phyloP scores from a whole-genome alignment of 2,797 vertebrate species.

The Poeciliopsis paucimaculata region DNA sequence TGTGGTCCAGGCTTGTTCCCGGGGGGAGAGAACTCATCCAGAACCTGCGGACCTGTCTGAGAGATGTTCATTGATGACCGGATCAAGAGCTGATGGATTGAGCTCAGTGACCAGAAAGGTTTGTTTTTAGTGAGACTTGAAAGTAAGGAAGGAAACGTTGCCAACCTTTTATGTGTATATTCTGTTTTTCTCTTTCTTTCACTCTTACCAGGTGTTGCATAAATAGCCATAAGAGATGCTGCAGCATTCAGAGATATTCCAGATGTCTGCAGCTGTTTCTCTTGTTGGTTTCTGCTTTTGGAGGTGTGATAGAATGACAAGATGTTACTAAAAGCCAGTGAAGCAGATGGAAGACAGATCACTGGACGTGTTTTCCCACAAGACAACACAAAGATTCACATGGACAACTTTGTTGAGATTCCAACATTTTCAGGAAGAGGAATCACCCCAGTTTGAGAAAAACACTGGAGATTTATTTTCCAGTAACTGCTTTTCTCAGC shows the following conservation, averaged over 20 bases:
- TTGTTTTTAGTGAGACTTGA: conserved; percentile 52
- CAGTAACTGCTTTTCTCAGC: background rate
- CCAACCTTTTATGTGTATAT: conserved; percentile 22
- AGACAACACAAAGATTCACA: conserved; percentile 45
- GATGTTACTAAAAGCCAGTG: conserved; percentile 45
- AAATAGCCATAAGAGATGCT: conserved; percentile 10
- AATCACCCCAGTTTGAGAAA: conserved; percentile 6
- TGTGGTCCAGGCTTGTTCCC: conserved; percentile 66
- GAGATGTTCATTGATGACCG: conserved; percentile 55
- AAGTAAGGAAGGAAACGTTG: conserved; percentile 40
- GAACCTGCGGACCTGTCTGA: conserved; percentile 60
- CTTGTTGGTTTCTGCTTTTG: conserved; percentile 26
- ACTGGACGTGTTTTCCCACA: conserved; percentile 34
- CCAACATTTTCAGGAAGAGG: conserved; percentile 4
- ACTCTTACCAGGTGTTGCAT: conserved; percentile 11
- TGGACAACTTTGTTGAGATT: conserved; percentile 12
- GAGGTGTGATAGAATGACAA: conserved; percentile 42
- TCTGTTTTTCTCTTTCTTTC: background rate
- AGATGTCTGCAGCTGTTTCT: conserved; percentile 24
- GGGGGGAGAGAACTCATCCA: conserved; percentile 55
- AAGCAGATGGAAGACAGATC: conserved; percentile 32
- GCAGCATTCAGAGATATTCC: conserved; percentile 35
- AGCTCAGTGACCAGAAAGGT: conserved; percentile 53
- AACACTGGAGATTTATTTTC: background rate
- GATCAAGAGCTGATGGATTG: conserved; percentile 63